Base-by-base conservation (phyloP, 2,797 vertebrate genomes). In the Argentina silus region DNA sequence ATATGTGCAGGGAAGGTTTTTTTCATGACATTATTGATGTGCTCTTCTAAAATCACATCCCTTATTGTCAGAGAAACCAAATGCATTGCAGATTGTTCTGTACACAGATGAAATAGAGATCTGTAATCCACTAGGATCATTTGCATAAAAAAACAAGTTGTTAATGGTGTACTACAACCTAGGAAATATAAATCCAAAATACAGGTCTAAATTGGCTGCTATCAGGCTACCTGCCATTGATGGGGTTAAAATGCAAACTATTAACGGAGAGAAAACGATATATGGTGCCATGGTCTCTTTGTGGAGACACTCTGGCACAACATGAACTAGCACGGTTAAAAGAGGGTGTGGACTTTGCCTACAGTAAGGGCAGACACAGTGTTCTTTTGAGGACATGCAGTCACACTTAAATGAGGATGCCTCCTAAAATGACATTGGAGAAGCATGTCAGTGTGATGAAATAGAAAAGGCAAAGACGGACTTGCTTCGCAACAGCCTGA, bases 1-100 rank as follows among this genome's bases (percentile, higher is more conserved):
- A 67, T 19, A 67, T 2, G 36, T 67, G 50, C 66, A 74, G 6
- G 68, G 77, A 57, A 77, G 67, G 74, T 64, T 47, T 1, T 47
- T 47, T 47, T 47, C 45, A 47, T 47, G 1, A 2, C 1, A 47
- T 71, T 62, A 64, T 80, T 78, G 74, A 61, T n/a, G n/a, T 17
- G 51, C 9, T 21, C 43, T 76, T 71, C 43, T 76, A 19, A 79
- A 79, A 70, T 27, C 61, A 66, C 71, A 77, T 36, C 74, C 68
- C 50, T 77, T 80, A 14, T 83, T 81, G 73, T 79, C 77, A 70
- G 62, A 75, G 19, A 77, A 60, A 69, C 71, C 60, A 47, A 56
- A 69, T 74, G 74, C 76, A 61, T 45, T 84, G 17, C 72, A 79
- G 12, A 76, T 79, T 60, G 36, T 73, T n/a, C n/a, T n/a, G n/a